Evolutionary conservation across 2,797 vertebrate genomes (phyloP).

Genomic region (Steatocranus sp.): DNA sequence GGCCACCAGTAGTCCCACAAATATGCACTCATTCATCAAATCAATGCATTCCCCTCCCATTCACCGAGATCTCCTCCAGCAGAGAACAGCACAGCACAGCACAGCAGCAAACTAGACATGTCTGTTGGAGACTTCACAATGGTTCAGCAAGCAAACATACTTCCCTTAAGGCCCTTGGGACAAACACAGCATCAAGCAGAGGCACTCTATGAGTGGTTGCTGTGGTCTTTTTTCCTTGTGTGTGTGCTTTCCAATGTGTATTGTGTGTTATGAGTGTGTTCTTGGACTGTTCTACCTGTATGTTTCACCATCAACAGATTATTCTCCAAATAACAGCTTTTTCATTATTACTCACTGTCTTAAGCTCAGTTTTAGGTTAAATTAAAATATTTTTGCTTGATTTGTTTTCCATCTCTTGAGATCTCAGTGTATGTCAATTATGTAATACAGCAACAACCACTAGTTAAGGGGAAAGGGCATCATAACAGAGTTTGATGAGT

Average conservation of each 20-base stretch:
- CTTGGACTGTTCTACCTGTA: conserved; percentile 13
- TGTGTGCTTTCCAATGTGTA: conserved; percentile 8
- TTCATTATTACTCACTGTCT: neutral
- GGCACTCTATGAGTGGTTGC: conserved; percentile 62
- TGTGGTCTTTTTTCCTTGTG: conserved; percentile 37
- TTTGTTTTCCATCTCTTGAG: neutral
- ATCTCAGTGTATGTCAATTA: conserved; percentile 16
- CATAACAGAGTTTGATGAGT: conserved; percentile 32
- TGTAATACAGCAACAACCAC: conserved; percentile 6
- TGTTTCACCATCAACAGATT: neutral
- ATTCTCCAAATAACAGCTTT: neutral
- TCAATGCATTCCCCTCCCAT: conserved; percentile 76
- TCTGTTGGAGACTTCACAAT: conserved; percentile 76
- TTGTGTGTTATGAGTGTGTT: conserved; percentile 10
- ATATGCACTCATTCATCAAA: conserved; percentile 81
- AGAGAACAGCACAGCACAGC: conserved; percentile 64
- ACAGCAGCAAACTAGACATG: conserved; percentile 68
- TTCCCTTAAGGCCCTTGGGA: conserved; percentile 75
- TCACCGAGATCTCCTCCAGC: conserved; percentile 78
- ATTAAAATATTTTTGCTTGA: neutral
- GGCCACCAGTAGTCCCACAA: conserved; percentile 76
- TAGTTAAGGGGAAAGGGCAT: conserved; percentile 24
- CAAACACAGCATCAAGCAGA: conserved; percentile 69
- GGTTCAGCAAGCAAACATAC: conserved; percentile 78
- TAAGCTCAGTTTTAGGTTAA: neutral